Conservation (phyloP, 2,888 invertebrate species). For the Laspeyria flexula region DNA sequence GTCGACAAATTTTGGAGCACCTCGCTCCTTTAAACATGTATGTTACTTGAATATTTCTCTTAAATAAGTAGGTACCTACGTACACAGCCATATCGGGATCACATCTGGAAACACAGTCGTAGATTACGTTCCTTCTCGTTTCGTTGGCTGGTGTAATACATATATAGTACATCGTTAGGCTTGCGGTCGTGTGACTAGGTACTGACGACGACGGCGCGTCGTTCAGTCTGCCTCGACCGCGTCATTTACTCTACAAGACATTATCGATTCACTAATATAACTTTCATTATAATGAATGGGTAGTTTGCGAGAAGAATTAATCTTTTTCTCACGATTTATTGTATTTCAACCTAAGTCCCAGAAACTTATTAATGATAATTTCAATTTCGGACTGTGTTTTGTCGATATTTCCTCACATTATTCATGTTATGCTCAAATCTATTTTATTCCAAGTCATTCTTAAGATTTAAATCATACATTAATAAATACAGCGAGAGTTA, state of each 20-base stretch:
- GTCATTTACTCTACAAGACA: slow-evolving; percentile 23
- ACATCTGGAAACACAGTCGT: not conserved
- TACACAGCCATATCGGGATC: not conserved
- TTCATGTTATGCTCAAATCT: too few relatives aligned
- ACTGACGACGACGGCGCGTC: slow-evolving; percentile 30
- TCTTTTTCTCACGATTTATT: too few relatives aligned
- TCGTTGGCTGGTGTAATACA: slow-evolving; percentile 17
- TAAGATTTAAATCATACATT: too few relatives aligned
- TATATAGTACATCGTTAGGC: slow-evolving; percentile 22
- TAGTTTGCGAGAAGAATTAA: too few relatives aligned
- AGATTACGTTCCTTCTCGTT: slow-evolving; percentile 1
- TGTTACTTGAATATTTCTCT: not conserved
- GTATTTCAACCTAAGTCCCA: too few relatives aligned
- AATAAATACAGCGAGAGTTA: too few relatives aligned
- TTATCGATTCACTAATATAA: slow-evolving; percentile 30
- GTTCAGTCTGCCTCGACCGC: slow-evolving; percentile 25
- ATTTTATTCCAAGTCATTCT: too few relatives aligned
- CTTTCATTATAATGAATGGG: slow-evolving; percentile 19
- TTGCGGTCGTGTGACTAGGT: slow-evolving; percentile 26
- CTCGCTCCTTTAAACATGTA: too few relatives aligned
- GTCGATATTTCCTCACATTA: too few relatives aligned
- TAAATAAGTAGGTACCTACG: not conserved
- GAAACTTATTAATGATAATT: too few relatives aligned
- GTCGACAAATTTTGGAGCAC: too few relatives aligned
- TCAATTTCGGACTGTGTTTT: too few relatives aligned